Base-by-base conservation (phyloP, 92 coral and sea anemone species). In the Phenganax subtilis region DNA sequence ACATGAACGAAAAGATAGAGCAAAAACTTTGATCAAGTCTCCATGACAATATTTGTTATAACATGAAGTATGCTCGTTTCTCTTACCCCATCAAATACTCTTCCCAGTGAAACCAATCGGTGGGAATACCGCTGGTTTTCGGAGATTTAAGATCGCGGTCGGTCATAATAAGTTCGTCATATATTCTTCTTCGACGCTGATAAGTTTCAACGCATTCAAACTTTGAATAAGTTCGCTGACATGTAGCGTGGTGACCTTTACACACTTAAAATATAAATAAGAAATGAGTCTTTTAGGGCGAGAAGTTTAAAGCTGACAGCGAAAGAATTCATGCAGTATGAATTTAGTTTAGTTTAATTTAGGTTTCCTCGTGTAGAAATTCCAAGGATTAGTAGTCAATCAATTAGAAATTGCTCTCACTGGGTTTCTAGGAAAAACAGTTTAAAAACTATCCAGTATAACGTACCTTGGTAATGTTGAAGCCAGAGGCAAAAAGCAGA, bases 41-140 rank as follows among this genome's bases (percentile, higher is more conserved):
- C 8, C 15, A 61, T 59, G 65, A 3, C 12, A 56, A 56, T 56
- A 56, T 56, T 2, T 56, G 5, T 5, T 1, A 5, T 37, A 37
- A 37, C 47, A 37, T 37, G 47, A 37, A 37, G 47, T 37, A 37
- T 37, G 47, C 47, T 5, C 2, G 47, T 37, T 37, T 37, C 28
- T 55, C 80, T 31, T 59, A 76, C 81, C 81, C 81, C 3, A 30
- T 55, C 56, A 76, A 52, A 60, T 76, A 76, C 9, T 76, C 81
- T 29, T 76, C 81, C 81, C 81, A 76, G 81, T 76, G 68, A 20
- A 30, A 57, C 81, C 81, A 76, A n/a, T 76, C 81, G 60, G 66
- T 59, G 10, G 81, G 70, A 47, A 76, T 59, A n/a, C 71, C 81
- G 10, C 70, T 52, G 55, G 53, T 8, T 53, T 29, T 12, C 29